A percentile compares a stretch with the other conserved stretches of the same genome.
Evolutionary conservation across 2,888 invertebrate species (phyloP).

Genomic region (Clitarchus hookeri): DNA sequence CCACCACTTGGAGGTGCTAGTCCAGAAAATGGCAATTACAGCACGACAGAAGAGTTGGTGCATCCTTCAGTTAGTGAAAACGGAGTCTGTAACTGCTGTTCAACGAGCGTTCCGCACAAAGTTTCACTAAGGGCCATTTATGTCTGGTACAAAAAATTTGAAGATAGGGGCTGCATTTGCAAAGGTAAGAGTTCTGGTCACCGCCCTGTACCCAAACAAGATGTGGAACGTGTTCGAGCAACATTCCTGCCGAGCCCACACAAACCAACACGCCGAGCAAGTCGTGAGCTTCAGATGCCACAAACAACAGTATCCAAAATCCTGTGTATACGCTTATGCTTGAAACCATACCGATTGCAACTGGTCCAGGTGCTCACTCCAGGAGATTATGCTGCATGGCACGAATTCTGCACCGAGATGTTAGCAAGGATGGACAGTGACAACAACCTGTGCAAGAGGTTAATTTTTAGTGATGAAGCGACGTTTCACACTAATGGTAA

Average conservation of each 20-base stretch:
- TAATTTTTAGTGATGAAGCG: too few relatives aligned
- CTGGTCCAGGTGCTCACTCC: neutral
- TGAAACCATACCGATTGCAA: neutral
- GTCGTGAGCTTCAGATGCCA: neutral
- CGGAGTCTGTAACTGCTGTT: neutral
- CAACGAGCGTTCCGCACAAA: neutral
- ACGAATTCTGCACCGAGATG: too few relatives aligned
- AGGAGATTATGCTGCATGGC: too few relatives aligned
- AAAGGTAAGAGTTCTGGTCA: neutral
- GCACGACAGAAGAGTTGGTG: neutral
- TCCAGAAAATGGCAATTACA: neutral
- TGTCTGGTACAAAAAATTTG: neutral
- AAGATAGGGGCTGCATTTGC: neutral
- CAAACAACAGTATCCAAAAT: neutral
- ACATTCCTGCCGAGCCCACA: neutral
- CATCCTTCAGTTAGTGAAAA: neutral
- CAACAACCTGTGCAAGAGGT: too few relatives aligned
- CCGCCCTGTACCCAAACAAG: neutral
- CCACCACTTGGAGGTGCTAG: neutral
- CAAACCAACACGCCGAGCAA: neutral
- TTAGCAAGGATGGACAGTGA: too few relatives aligned
- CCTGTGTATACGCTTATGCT: neutral
- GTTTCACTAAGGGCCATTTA: neutral
- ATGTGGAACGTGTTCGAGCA: neutral
- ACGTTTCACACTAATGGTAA: too few relatives aligned